Percentiles rank a stretch among this genome's conserved stretches.
These are phyloP conservation scores for Helarctos malayanus DNA, from an alignment of 2,797 vertebrate genomes.

Conservation along the genomic window DNA sequence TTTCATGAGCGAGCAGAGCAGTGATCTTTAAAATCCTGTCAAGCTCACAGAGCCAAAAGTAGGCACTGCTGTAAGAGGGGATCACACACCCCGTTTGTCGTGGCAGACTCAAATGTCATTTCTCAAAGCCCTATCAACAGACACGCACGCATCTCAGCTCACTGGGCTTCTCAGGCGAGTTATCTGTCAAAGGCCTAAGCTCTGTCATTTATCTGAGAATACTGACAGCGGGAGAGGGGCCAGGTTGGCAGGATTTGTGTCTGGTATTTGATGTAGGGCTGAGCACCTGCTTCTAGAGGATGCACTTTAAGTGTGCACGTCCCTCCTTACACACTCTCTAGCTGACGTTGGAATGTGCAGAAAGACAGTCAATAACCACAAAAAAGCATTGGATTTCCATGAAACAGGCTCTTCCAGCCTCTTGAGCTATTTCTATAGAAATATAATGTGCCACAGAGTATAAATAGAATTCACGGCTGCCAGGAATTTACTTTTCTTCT, in stretches of 20 bases:
- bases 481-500: constrained; percentile 70
- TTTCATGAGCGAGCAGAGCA: constrained; percentile 77
- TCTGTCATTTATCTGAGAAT: constrained; percentile 33
- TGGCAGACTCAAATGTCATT: constrained; percentile 63
- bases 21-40: constrained; percentile 83
- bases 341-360: constrained; percentile 51
- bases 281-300: constrained; percentile 69
- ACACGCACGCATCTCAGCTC: not conserved
- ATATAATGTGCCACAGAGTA: constrained; percentile 45
- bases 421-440: constrained; percentile 72
- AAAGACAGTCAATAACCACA: constrained; percentile 69
- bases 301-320: not conserved
- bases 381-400: constrained; percentile 65
- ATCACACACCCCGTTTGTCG: not conserved
- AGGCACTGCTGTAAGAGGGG: constrained; percentile 52
- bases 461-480: constrained; percentile 56
- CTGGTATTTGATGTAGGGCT: constrained; percentile 60
- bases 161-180: constrained; percentile 41
- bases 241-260: constrained; percentile 58
- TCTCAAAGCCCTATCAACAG: constrained; percentile 25
- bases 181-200: constrained; percentile 31
- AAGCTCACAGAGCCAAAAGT: constrained; percentile 59
- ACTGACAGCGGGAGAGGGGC: not conserved
- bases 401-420: constrained; percentile 69
- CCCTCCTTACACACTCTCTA: constrained; percentile 34